Percentiles rank a stretch among this genome's conserved stretches.
Evolutionary conservation across 2,797 vertebrate species (phyloP).

Genomic region (Aphelocoma californica): DNA sequence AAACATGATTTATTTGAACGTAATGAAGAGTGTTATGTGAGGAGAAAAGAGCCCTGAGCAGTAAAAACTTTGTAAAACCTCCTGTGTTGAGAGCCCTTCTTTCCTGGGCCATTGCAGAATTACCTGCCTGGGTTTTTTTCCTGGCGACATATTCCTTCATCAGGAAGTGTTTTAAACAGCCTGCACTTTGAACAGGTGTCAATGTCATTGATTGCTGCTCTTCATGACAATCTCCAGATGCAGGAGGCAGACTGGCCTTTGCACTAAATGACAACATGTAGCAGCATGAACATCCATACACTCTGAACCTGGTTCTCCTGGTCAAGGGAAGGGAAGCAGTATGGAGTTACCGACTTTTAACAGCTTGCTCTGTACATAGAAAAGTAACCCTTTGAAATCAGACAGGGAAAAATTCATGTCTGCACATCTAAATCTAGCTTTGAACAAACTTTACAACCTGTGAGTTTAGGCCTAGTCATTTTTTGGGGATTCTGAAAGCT

Average conservation of each 20-base stretch:
- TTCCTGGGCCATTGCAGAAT: neutral
- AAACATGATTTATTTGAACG: neutral
- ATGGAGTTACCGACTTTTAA: neutral
- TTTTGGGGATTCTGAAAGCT: neutral
- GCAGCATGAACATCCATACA: neutral
- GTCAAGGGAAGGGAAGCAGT: fast-evolving
- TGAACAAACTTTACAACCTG: neutral
- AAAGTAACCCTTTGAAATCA: neutral
- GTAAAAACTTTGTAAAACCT: neutral
- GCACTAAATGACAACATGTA: neutral
- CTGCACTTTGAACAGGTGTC: neutral
- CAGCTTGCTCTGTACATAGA: neutral
- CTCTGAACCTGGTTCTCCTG: neutral
- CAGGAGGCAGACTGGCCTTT: neutral
- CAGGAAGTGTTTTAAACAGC: neutral
- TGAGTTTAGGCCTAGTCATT: neutral
- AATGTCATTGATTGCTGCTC: neutral
- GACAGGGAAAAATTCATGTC: neutral
- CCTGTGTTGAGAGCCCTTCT: neutral
- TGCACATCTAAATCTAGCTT: neutral
- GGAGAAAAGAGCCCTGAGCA: neutral
- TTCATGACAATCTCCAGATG: neutral
- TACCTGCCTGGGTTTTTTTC: neutral
- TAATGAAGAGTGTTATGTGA: neutral
- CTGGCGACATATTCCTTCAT: neutral